phyloP scores from a whole-genome alignment of 2,113 vertebrate species.

The Cisticola juncidis region DNA sequence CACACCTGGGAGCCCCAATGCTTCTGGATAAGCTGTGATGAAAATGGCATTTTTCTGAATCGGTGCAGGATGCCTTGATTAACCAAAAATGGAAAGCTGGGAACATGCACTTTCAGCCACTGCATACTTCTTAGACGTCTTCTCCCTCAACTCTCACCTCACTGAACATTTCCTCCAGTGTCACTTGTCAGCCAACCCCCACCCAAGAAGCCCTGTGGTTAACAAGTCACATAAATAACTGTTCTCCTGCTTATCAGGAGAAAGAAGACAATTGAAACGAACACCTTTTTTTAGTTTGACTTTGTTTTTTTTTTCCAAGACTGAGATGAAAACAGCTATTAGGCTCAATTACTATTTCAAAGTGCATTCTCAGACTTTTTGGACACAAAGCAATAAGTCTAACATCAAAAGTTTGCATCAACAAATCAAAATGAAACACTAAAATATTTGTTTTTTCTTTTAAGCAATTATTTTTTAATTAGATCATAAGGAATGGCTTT shows the following conservation, averaged over 20 bases:
- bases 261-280: background rate
- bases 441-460: background rate
- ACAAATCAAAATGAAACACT: background rate
- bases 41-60: background rate
- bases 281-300: background rate
- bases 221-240: background rate
- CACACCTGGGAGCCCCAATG: background rate
- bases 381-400: background rate
- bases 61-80: background rate
- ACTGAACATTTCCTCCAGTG: constrained; percentile 81
- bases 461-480: background rate
- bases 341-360: background rate
- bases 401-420: background rate
- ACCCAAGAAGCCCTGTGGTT: constrained; percentile 51
- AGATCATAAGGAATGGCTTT: background rate
- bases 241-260: background rate
- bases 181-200: constrained; percentile 77
- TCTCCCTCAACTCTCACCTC: constrained; percentile 82
- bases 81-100: constrained; percentile 64
- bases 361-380: background rate
- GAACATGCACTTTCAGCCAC: constrained; percentile 84
- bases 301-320: background rate
- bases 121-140: constrained; percentile 81
- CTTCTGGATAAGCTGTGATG: background rate
- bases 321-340: background rate